Evolutionary conservation across 2,888 invertebrate genomes (phyloP), one percentile per base, ranked within the genome.

Genomic region (Xylota segnis): DNA sequence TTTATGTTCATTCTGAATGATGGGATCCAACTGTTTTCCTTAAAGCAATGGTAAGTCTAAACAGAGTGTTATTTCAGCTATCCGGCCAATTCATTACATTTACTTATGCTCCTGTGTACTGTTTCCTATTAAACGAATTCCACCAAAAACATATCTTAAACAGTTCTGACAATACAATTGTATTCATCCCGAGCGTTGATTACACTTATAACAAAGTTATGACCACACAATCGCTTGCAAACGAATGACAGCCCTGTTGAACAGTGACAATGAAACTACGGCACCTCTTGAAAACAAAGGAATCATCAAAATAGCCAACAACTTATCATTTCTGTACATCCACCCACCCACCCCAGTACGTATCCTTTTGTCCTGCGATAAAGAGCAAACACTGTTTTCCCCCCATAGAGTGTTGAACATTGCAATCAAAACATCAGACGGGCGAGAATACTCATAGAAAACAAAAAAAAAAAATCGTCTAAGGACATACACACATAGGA

Each of bases 401-500:
- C 10, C 16, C 34, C 58, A 2, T 52, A 27, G 9, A 52, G 63
- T 59, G 43, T 32, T 50, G 29, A 47, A 43, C 37, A 59, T 40
- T 66, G 59, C 76, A 76, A 76, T 68, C 76, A 59, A 66, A 68
- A 43, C 58, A 40, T 10, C 50, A 68, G 14, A 40, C 14, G 16
- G 14, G 40, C 29, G 40, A 52, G 54, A 14, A 40, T n/a, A n/a
- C n/a, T n/a, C n/a, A n/a, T 7, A 70, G 6, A 43, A 58, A n/a
- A 50, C 29, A 47, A 37, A 72, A 12, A 40, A 10, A 34, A 50
- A 43, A 18, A 37, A 37, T 23, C 4, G 12, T 10, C 12, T 50
- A 52, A 43, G 70, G 70, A 70, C 56, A 45, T 18, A 27, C 56
- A 45, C n/a, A 27, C 59, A 6, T 40, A 45, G 68, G 45, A 52